Evolutionary conservation across 1,140 invertebrate genomes (phyloP).

Genomic region (Agrypnia vestita): DNA sequence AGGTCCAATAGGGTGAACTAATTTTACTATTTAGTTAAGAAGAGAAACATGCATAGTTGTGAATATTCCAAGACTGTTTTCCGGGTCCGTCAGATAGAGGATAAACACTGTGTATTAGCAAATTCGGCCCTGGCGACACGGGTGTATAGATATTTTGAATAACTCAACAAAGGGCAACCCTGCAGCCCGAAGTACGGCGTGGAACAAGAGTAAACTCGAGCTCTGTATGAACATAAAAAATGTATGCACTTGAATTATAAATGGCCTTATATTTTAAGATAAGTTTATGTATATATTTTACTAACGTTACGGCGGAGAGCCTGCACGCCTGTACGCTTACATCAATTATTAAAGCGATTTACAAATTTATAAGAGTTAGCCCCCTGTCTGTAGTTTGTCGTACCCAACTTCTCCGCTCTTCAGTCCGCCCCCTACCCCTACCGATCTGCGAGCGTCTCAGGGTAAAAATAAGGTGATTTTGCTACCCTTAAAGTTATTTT

Average conservation of each 20-base stretch:
- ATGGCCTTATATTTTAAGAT: constrained; percentile 53
- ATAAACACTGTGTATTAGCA: too few relatives aligned
- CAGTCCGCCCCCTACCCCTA: background rate
- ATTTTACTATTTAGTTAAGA: too few relatives aligned
- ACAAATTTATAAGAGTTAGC: constrained; percentile 55
- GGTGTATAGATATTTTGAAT: constrained; percentile 35
- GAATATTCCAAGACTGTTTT: too few relatives aligned
- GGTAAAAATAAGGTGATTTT: constrained; percentile 4
- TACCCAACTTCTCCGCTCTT: background rate
- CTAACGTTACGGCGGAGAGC: constrained; percentile 47
- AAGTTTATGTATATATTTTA: constrained; percentile 55
- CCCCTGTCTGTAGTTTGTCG: constrained; percentile 49
- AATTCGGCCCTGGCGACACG: background rate
- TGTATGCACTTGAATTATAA: constrained; percentile 53
- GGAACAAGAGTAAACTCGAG: constrained; percentile 24
- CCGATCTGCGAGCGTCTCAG: constrained; percentile 25
- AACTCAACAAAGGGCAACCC: constrained; percentile 40
- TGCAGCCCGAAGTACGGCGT: constrained; percentile 17
- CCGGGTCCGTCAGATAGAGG: too few relatives aligned
- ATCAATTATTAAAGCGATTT: constrained; percentile 58
- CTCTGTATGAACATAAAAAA: constrained; percentile 46
- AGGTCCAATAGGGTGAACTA: too few relatives aligned
- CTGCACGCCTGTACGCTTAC: constrained; percentile 44
- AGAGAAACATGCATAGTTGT: too few relatives aligned
- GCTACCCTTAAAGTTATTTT: background rate